Conservation (phyloP, 2,113 vertebrate species). For the Pelvicachromis taeniatus region DNA sequence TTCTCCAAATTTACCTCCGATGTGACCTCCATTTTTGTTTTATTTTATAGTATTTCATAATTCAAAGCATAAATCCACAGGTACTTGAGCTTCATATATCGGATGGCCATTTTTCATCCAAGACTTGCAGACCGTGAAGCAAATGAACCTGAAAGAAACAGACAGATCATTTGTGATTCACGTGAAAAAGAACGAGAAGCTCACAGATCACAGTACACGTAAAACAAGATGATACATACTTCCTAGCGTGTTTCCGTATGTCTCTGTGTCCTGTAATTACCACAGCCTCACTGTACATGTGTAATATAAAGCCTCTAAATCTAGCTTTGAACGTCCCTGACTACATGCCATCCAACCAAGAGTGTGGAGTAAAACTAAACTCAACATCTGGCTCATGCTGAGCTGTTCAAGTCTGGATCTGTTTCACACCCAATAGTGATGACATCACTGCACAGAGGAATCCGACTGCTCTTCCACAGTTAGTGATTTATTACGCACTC, state of each 20-base stretch:
- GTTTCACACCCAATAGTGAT: conserved; percentile 63
- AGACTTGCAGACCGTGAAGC: neutral
- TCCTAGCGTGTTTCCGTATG: neutral
- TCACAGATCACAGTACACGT: neutral
- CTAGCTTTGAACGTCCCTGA: neutral
- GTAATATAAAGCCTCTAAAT: neutral
- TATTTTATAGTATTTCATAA: conserved; percentile 52
- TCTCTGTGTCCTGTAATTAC: neutral
- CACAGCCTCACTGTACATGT: neutral
- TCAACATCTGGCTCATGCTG: conserved; percentile 70
- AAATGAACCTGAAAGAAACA: conserved; percentile 50
- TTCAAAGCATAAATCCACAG: conserved; percentile 63
- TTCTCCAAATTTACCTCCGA: conserved; percentile 43
- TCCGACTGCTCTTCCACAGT: conserved; percentile 51
- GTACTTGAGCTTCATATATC: conserved; percentile 41
- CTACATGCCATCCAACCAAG: neutral
- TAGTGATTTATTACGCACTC: conserved; percentile 63
- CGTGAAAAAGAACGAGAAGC: neutral
- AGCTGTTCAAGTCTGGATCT: conserved; percentile 76
- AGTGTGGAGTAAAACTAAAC: conserved; percentile 36
- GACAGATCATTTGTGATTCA: neutral
- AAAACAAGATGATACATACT: neutral
- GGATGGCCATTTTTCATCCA: conserved; percentile 48
- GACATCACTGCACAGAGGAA: conserved; percentile 74
- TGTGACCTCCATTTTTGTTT: conserved; percentile 72